These are phyloP conservation scores for Capromys pilorides DNA, from an alignment of 2,797 vertebrate genomes.

Conservation along the genomic window DNA sequence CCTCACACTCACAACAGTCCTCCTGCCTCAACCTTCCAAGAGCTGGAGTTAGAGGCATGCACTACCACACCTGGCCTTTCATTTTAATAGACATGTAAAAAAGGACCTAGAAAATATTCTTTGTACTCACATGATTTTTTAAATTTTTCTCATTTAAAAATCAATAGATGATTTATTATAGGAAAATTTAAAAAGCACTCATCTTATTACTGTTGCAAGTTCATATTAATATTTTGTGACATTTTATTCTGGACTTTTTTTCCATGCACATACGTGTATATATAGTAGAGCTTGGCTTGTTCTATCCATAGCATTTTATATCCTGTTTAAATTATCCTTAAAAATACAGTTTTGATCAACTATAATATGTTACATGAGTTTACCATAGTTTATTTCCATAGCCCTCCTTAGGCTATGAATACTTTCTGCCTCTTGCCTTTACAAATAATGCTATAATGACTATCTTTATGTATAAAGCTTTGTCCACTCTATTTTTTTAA, in stretches of 20 bases:
- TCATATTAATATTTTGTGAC: not conserved
- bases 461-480: conserved; percentile 15
- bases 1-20: too few species aligned
- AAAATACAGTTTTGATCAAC: conserved; percentile 13
- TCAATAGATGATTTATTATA: conserved; percentile 16
- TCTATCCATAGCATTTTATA: conserved; percentile 3
- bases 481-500: not conserved
- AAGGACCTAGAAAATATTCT: conserved; percentile 30
- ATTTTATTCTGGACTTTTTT: conserved; percentile 21
- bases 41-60: too few species aligned
- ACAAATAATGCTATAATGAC: conserved; percentile 1
- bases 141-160: conserved; percentile 32
- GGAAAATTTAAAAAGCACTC: not conserved
- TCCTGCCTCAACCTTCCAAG: too few species aligned
- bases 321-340: conserved; percentile 36
- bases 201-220: not conserved
- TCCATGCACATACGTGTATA: not conserved
- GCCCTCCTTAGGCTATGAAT: not conserved
- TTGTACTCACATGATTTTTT: conserved; percentile 9
- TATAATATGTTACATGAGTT: not conserved
- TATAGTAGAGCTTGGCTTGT: not conserved
- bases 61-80: not conserved
- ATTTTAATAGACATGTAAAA: conserved; percentile 12
- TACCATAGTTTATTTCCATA: conserved; percentile 38
- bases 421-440: conserved; percentile 30